Evolutionary conservation across 2,797 vertebrate genomes (phyloP).

Genomic region (Syngnathus acus): DNA sequence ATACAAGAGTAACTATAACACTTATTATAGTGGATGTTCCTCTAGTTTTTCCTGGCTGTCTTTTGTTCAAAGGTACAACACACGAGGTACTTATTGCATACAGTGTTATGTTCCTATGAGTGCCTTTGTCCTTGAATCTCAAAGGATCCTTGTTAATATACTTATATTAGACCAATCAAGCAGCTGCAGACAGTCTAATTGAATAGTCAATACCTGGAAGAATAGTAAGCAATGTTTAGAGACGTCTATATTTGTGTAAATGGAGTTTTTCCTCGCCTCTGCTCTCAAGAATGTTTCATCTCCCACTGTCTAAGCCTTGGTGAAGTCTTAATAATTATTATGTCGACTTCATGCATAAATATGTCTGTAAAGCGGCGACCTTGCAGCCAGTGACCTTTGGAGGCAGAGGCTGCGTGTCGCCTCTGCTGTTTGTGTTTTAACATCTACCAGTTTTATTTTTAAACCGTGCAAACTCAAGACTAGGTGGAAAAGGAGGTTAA

Average conservation of each 20-base stretch:
- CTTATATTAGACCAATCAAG: slow-evolving; percentile 59
- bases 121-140: slow-evolving; percentile 59
- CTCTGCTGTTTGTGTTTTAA: slow-evolving; percentile 6
- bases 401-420: slow-evolving; percentile 21
- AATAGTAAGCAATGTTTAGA: slow-evolving; percentile 35
- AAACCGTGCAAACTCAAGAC: slow-evolving; percentile 1
- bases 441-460: slow-evolving; percentile 14
- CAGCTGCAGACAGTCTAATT: slow-evolving; percentile 50
- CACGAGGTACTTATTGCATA: slow-evolving; percentile 32
- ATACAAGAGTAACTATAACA: background rate
- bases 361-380: slow-evolving; percentile 42
- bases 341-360: slow-evolving; percentile 3
- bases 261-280: slow-evolving; percentile 11
- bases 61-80: background rate
- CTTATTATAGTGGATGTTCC: background rate
- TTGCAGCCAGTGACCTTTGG: slow-evolving; percentile 53
- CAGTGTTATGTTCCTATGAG: slow-evolving; percentile 40
- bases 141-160: slow-evolving; percentile 54
- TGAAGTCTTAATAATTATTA: slow-evolving; percentile 16
- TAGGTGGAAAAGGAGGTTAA: slow-evolving; percentile 57
- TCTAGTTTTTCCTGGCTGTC: background rate
- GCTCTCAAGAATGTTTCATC: slow-evolving; percentile 1
- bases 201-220: slow-evolving; percentile 59
- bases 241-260: slow-evolving; percentile 19
- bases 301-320: slow-evolving; percentile 8